phyloP scores from a whole-genome alignment of 2,113 vertebrate species.

The Bufo gargarizans region DNA sequence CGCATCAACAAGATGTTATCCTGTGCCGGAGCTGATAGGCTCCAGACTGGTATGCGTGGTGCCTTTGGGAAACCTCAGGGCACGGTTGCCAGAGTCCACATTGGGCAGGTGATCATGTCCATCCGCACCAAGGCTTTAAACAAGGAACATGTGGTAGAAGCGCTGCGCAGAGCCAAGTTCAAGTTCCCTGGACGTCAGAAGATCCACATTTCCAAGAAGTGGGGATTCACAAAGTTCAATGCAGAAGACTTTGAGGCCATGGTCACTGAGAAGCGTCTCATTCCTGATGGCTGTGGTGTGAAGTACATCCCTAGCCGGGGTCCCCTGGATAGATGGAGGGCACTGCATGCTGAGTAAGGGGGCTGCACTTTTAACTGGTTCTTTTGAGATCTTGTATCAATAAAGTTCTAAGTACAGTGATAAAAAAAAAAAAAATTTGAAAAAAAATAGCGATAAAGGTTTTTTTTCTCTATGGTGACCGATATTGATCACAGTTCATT shows the following conservation, averaged over 20 bases:
- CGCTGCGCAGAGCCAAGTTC: constrained; percentile 88
- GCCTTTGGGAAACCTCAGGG: constrained; percentile 91
- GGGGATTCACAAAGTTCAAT: constrained; percentile 90
- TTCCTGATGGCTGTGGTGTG: constrained; percentile 77
- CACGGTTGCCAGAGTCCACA: constrained; percentile 86
- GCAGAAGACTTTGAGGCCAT: constrained; percentile 31
- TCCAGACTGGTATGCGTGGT: constrained; percentile 88
- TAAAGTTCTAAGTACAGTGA: constrained; percentile 23
- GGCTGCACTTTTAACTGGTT: constrained; percentile 7
- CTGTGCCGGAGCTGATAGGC: constrained; percentile 86
- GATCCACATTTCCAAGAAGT: constrained; percentile 91
- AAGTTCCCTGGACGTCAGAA: constrained; percentile 92
- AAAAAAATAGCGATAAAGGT: too few relatives aligned
- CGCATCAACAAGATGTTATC: constrained; percentile 97
- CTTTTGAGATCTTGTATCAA: constrained; percentile 36
- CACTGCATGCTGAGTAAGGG: constrained; percentile 73
- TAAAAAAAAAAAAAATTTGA: too few relatives aligned
- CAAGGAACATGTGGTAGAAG: constrained; percentile 90
- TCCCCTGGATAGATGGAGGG: constrained; percentile 83
- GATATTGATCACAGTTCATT: too few relatives aligned
- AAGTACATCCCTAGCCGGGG: constrained; percentile 88
- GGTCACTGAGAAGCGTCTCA: constrained; percentile 72
- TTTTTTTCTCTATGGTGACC: too few relatives aligned
- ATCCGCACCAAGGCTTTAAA: constrained; percentile 88
- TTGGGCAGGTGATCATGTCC: constrained; percentile 95